Evolutionary conservation across 2,888 invertebrate genomes (phyloP).

Genomic region (Furcula furcula): DNA sequence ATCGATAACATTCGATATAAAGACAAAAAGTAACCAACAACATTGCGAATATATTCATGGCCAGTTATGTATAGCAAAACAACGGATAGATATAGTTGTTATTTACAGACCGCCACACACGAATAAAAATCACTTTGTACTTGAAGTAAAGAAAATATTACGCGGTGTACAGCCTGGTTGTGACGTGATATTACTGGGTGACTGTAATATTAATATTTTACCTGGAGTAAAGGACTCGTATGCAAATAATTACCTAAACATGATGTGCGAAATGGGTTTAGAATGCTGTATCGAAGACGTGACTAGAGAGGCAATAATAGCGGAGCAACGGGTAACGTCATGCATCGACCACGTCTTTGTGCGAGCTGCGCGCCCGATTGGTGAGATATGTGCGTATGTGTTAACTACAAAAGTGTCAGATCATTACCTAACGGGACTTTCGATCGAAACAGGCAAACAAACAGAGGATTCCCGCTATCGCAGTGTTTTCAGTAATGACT

Average conservation of each 20-base stretch:
- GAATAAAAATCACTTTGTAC: neutral
- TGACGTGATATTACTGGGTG: slow-evolving; percentile 1
- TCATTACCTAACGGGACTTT: no score
- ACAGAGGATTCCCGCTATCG: no score
- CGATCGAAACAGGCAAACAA: no score
- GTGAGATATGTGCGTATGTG: no score
- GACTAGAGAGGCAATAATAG: neutral
- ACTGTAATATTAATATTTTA: slow-evolving; percentile 2
- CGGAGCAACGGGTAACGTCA: neutral
- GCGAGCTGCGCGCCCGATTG: no score
- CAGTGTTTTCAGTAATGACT: no score
- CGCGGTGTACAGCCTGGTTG: neutral
- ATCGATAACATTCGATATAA: no score
- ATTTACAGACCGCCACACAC: slow-evolving; percentile 4
- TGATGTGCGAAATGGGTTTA: neutral
- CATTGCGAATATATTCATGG: no score
- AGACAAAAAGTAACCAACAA: no score
- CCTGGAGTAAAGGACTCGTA: neutral
- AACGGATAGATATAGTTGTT: no score
- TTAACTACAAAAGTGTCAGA: no score
- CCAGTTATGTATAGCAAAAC: no score
- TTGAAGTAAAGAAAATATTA: neutral
- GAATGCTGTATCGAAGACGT: slow-evolving; percentile 3
- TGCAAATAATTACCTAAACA: neutral
- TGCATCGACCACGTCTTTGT: slow-evolving; percentile 4